A percentile compares a stretch with the other conserved stretches of the same genome.
These are phyloP conservation scores for Scaeva pyrastri DNA, from an alignment of 2,888 invertebrate species.

Conservation along the genomic window DNA sequence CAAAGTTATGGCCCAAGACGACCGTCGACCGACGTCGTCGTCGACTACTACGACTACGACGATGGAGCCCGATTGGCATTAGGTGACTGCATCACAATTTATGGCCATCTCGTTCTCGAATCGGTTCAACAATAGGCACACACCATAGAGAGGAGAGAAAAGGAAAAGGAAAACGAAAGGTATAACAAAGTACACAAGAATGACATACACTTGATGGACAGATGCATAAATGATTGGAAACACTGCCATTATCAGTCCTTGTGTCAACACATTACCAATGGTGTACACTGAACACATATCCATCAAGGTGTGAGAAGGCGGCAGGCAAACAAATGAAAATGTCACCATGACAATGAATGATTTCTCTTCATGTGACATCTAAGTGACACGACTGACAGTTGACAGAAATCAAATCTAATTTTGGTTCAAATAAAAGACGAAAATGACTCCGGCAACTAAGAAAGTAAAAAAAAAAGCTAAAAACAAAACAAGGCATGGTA, in stretches of 20 bases:
- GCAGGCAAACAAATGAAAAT: conserved; percentile 72
- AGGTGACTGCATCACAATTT: conserved; percentile 70
- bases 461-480: not conserved
- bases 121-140: not conserved
- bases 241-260: conserved; percentile 64
- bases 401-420: conserved; percentile 76
- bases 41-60: conserved; percentile 44
- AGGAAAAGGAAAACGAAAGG: conserved; percentile 10
- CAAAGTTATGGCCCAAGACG: conserved; percentile 64
- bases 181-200: conserved; percentile 56
- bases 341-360: conserved; percentile 76
- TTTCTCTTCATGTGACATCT: conserved; percentile 73
- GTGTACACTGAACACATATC: conserved; percentile 30
- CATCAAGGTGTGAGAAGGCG: conserved; percentile 66
- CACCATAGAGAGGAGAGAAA: not conserved
- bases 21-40: not conserved
- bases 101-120: conserved; percentile 34
- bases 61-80: conserved; percentile 68
- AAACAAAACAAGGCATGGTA: not conserved
- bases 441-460: conserved; percentile 55
- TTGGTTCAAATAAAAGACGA: conserved; percentile 72
- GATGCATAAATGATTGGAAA: conserved; percentile 54
- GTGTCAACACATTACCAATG: conserved; percentile 71
- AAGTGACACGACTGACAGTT: conserved; percentile 74
- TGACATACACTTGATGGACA: conserved; percentile 33